Evolutionary conservation across 2,797 vertebrate species (phyloP).

Genomic region (Perodicticus potto): DNA sequence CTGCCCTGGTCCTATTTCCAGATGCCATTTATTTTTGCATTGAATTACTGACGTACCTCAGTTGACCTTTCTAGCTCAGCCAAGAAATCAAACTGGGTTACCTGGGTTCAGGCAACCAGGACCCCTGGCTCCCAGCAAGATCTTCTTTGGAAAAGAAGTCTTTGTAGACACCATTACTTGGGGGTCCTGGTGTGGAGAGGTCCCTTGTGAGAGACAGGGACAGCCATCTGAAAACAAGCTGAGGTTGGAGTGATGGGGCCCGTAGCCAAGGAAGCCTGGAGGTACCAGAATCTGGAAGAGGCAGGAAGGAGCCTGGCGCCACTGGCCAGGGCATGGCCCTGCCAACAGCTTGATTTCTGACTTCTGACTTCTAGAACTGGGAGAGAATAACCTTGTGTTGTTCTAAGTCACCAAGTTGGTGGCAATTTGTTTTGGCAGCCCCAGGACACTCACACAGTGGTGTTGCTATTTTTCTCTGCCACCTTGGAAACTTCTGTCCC

Average conservation of each 20-base stretch:
- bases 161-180: neutral
- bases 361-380: neutral
- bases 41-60: no score
- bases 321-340: fast-evolving
- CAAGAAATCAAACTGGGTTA: no score
- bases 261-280: neutral
- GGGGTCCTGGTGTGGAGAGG: neutral
- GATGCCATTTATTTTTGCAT: no score
- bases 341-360: neutral
- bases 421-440: neutral
- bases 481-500: neutral
- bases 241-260: neutral
- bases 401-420: neutral
- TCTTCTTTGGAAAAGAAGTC: neutral
- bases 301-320: neutral
- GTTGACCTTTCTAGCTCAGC: no score
- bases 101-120: no score
- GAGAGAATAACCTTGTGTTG: neutral
- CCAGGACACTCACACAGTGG: fast-evolving
- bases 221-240: neutral
- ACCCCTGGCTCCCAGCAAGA: no score
- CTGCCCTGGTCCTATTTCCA: no score
- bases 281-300: neutral
- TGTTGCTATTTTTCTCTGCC: neutral
- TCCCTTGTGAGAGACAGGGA: neutral